Percentiles rank a stretch among this genome's conserved stretches.
phyloP scores from a whole-genome alignment of 2,888 invertebrate species.

The Slavum lentiscoides region DNA sequence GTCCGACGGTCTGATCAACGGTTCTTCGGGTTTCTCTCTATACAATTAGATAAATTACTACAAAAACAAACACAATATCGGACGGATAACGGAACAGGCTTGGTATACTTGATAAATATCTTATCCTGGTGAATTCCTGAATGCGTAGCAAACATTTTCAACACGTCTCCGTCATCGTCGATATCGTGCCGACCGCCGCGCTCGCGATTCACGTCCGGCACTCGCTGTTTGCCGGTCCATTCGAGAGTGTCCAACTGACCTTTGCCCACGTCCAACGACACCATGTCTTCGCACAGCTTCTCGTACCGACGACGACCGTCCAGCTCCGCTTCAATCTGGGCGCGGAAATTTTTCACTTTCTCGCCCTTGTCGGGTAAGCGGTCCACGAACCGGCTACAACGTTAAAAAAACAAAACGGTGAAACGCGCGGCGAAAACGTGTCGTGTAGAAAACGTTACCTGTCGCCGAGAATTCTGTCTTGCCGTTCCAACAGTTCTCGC shows the following conservation, averaged over 20 bases:
- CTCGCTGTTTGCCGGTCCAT: constrained; percentile 64
- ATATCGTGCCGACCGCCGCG: constrained; percentile 44
- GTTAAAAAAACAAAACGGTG: constrained; percentile 1
- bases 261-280: constrained; percentile 63
- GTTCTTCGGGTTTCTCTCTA: constrained; percentile 60
- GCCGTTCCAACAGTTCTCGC: constrained; percentile 62
- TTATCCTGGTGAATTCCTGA: constrained; percentile 57
- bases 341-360: constrained; percentile 63
- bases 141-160: constrained; percentile 66
- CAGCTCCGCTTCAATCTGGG: constrained; percentile 63
- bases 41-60: background rate
- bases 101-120: constrained; percentile 54
- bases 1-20: constrained; percentile 61
- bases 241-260: constrained; percentile 65
- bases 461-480: constrained; percentile 63
- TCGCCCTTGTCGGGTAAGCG: constrained; percentile 67
- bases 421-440: background rate
- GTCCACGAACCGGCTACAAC: constrained; percentile 62
- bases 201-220: background rate
- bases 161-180: constrained; percentile 65
- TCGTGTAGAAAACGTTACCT: constrained; percentile 57
- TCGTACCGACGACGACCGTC: constrained; percentile 63
- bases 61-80: too few species aligned
- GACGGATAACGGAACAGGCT: background rate
- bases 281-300: constrained; percentile 63